A percentile compares a stretch with the other conserved stretches of the same genome.
Conservation (phyloP, 2,113 vertebrate genomes). For the Syngnathus typhle region DNA sequence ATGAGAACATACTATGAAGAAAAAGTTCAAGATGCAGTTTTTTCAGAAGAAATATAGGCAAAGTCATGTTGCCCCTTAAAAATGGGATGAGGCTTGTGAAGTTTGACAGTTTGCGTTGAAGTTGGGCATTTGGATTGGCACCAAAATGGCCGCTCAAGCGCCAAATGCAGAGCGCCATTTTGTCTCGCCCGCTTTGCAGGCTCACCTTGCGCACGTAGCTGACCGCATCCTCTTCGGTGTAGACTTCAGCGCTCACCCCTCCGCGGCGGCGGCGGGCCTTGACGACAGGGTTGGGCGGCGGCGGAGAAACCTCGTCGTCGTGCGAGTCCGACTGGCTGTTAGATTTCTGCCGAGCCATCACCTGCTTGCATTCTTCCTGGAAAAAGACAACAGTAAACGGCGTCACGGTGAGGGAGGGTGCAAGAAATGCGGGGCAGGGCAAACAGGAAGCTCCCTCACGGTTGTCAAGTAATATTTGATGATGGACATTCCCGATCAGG, state of each 20-base stretch:
- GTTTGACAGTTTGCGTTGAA: too few species aligned
- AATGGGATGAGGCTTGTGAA: too few species aligned
- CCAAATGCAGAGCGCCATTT: too few species aligned
- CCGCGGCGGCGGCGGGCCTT: constrained; percentile 85
- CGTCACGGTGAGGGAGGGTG: not conserved
- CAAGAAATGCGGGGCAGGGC: too few species aligned
- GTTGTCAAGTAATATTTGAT: too few species aligned
- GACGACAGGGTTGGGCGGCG: constrained; percentile 87
- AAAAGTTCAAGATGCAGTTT: not conserved
- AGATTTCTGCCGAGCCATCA: constrained; percentile 91
- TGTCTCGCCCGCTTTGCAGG: too few species aligned
- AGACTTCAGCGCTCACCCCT: constrained; percentile 93
- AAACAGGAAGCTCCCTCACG: too few species aligned
- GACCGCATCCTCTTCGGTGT: constrained; percentile 94
- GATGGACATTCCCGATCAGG: too few species aligned
- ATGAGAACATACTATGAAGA: not conserved
- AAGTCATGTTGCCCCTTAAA: too few species aligned
- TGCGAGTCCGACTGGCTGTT: constrained; percentile 90
- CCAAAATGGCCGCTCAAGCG: too few species aligned
- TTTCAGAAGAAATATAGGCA: not conserved
- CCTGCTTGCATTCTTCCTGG: constrained; percentile 94
- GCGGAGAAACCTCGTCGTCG: constrained; percentile 89
- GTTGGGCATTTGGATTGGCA: too few species aligned
- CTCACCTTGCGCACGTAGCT: constrained; percentile 95
- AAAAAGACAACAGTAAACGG: constrained; percentile 7